Conservation (phyloP, 53 echinoderm and acorn worm species). For the Paracentrotus lividus region DNA sequence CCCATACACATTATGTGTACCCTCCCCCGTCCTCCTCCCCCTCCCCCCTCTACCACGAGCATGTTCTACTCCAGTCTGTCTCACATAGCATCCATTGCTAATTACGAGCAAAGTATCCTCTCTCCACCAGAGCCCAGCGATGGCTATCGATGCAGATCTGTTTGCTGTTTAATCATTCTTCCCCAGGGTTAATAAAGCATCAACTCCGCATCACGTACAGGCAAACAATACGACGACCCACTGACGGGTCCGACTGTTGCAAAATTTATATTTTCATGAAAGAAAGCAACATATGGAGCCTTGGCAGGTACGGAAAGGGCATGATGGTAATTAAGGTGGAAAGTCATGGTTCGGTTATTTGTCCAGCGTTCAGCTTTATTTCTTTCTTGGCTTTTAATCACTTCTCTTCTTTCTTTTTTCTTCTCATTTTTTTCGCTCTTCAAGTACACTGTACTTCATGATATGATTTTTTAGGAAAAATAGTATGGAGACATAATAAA, state of each 20-base stretch:
- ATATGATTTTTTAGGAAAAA: not conserved
- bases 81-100: constrained; percentile 43
- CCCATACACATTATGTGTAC: not conserved
- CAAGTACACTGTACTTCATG: not conserved
- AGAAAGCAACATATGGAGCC: constrained; percentile 50
- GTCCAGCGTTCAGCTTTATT: not conserved
- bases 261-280: not conserved
- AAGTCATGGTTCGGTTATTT: constrained; percentile 26
- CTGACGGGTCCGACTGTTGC: constrained; percentile 2
- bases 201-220: constrained; percentile 25
- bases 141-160: constrained; percentile 49
- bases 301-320: not conserved
- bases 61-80: not conserved
- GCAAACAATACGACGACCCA: constrained; percentile 52
- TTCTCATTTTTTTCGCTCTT: too few relatives aligned
- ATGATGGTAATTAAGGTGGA: constrained; percentile 64
- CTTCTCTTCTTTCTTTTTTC: not conserved
- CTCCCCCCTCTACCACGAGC: not conserved
- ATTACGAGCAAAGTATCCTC: constrained; percentile 50
- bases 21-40: not conserved
- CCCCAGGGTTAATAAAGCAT: constrained; percentile 51
- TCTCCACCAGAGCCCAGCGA: constrained; percentile 43
- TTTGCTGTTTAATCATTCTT: constrained; percentile 58
- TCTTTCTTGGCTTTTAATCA: not conserved
- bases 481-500: not conserved